Base-by-base conservation (phyloP, 2,888 invertebrate genomes). In the Sphaerophoria taeniata region DNA sequence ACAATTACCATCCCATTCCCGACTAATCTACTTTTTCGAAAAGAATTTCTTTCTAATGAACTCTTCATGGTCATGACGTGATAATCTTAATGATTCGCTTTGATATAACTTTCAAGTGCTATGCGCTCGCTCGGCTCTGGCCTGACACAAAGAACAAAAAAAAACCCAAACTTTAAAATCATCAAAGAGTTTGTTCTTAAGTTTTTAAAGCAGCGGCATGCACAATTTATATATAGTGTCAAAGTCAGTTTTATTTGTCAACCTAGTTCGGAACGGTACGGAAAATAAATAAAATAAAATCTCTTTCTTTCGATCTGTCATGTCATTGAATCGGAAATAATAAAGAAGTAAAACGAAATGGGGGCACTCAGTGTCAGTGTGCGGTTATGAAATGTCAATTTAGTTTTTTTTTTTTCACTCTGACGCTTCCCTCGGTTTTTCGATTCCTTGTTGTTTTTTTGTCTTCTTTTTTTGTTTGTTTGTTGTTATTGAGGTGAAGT, bases 1-100 rank as follows among this genome's bases (percentile, higher is more conserved):
- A 24, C 24, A 24, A 24, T 24, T 24, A 24, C 24, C 24, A 49
- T 33, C 49, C 16, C 16, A 36, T 45, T 72, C 11, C 63, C 39
- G 24, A 31, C 65, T 80, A 80, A 76, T 80, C 75, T 80, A 73
- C 47, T 81, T 85, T 80, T 80, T 47, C 34, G 12, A 49, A 24
- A 53, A 75, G 51, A 77, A 76, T 81, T 77, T 77, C 72, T 51
- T 69, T 84, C 73, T 81, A 85, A 85, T 81, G 80, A 85, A 81
- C 85, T 81, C 80, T 73, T 85, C 75, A 81, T 60, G 85, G 85
- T 69, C 85, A 81, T 73, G 85, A 69, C 73, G 76, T 81, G 71
- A 73, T 76, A 72, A 75, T 80, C 67, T 76, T 69, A 81, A 81
- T 63, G 73, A 85, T 73, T 85, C 73, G 58, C 81, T 85, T 85